Percentiles rank a stretch among this genome's conserved stretches.
Conservation (phyloP, 2,888 invertebrate species). For the Harpalus rufipes region DNA sequence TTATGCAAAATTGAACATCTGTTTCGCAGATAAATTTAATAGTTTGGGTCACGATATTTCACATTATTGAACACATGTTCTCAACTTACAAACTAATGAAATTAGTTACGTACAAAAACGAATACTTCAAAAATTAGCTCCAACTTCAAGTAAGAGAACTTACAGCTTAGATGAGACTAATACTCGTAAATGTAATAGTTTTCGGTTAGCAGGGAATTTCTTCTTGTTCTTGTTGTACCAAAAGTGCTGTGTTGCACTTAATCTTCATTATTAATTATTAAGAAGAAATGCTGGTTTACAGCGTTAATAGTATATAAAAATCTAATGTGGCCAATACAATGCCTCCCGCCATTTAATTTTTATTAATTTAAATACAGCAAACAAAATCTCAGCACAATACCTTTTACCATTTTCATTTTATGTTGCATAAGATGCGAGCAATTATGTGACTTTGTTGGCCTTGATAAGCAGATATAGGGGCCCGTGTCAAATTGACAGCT, state of each 20-base stretch:
- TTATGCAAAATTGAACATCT: constrained; percentile 3
- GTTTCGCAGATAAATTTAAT: not conserved
- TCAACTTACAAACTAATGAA: not conserved
- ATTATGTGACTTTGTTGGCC: too few relatives aligned
- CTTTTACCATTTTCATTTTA: too few relatives aligned
- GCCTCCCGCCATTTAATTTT: too few relatives aligned
- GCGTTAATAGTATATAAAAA: too few relatives aligned
- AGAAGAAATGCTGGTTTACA: not conserved
- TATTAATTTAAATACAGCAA: too few relatives aligned
- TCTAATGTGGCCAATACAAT: too few relatives aligned
- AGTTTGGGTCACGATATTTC: constrained; percentile 1
- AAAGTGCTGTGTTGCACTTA: not conserved
- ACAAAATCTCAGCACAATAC: too few relatives aligned
- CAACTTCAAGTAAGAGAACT: not conserved
- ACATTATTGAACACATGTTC: not conserved
- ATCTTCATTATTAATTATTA: not conserved
- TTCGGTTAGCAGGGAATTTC: not conserved
- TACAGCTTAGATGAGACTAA: not conserved
- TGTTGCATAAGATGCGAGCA: too few relatives aligned
- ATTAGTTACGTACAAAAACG: not conserved
- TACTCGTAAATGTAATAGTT: not conserved
- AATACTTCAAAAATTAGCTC: not conserved
- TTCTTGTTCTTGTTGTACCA: not conserved
- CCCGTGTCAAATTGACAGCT: too few relatives aligned
- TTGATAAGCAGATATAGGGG: too few relatives aligned